Base-by-base conservation (phyloP, 2,113 vertebrate genomes). In the Psilopsiagon aurifrons region DNA sequence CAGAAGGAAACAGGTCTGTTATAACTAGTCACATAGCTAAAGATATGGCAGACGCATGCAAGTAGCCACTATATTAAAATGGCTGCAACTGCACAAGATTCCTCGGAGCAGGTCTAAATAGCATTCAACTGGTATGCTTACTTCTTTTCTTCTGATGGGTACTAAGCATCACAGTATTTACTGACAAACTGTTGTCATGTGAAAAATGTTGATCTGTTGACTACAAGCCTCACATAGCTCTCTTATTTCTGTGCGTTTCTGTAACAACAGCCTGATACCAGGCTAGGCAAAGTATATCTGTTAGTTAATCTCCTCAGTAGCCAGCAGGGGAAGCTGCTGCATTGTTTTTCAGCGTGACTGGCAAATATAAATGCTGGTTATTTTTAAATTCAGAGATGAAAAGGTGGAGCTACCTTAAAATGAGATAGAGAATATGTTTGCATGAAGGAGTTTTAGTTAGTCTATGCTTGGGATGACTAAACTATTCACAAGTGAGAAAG, bases 311-410 rank as follows among this genome's bases (percentile, higher is more conserved):
- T 87, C 12, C 39, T 23, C 22, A 4, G 5, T 2, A 57, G 44
- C 96, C 96, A 86, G 95, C 88, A 95, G 96, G 83, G 96, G 90
- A 81, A 93, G 95, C 96, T 96, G 88, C 92, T 93, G 88, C 91
- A 94, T 24, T 27, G 90, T 29, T 86, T 96, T 95, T 96, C 83
- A 37, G 35, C 0, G 22, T 3, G 2, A 52, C 49, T 83, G 47
- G 3, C 27, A 57, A 37, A 23, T 33, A 23, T 3, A 76, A 77
- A n/a, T 22, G 25, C 23, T 52, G 27, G 10, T 23, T 94, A 68
- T 88, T 93, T 96, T 97, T 68, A 57, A 67, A 86, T 17, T 33
- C 60, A 4, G 0, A 0, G 69, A 75, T 66, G 39, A 62, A 92
- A 90, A 82, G 66, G 66, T 86, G 86, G 17, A 24, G 73, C 86